phyloP scores from a whole-genome alignment of 2,113 vertebrate genomes.

The Gnathonemus echidnorhynchus region DNA sequence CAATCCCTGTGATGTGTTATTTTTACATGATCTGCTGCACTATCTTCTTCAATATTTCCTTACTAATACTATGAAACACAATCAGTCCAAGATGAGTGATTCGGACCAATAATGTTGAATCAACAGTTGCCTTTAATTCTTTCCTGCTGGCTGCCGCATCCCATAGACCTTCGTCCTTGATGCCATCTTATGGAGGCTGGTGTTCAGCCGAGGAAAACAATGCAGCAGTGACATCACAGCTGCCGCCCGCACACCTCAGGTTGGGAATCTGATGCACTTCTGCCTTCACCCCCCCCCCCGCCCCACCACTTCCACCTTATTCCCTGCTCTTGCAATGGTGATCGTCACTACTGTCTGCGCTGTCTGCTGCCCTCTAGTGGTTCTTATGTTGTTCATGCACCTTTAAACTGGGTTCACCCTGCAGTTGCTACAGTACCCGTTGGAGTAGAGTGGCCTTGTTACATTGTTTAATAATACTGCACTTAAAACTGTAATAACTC shows the following conservation, averaged over 20 bases:
- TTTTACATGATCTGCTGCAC: background rate
- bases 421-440: conserved; percentile 8
- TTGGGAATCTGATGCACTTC: conserved; percentile 69
- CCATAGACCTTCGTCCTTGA: conserved; percentile 97
- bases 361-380: background rate
- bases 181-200: conserved; percentile 94
- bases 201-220: conserved; percentile 94
- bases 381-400: background rate
- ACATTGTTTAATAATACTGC: background rate
- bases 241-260: conserved; percentile 81
- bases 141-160: conserved; percentile 69
- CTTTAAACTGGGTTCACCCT: background rate
- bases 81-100: conserved; percentile 30
- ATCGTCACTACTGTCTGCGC: background rate
- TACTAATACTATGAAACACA: background rate
- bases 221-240: conserved; percentile 74
- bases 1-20: too few species aligned
- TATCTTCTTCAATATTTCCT: background rate
- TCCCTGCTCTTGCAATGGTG: background rate
- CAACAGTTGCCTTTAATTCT: conserved; percentile 75
- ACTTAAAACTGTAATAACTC: background rate
- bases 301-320: background rate
- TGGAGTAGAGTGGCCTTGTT: conserved; percentile 10
- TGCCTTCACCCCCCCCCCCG: background rate
- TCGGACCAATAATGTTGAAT: conserved; percentile 38